Percentiles rank a stretch among this genome's conserved stretches.
Evolutionary conservation across 2,113 vertebrate genomes (phyloP).

Genomic region (Clarias batrachus): DNA sequence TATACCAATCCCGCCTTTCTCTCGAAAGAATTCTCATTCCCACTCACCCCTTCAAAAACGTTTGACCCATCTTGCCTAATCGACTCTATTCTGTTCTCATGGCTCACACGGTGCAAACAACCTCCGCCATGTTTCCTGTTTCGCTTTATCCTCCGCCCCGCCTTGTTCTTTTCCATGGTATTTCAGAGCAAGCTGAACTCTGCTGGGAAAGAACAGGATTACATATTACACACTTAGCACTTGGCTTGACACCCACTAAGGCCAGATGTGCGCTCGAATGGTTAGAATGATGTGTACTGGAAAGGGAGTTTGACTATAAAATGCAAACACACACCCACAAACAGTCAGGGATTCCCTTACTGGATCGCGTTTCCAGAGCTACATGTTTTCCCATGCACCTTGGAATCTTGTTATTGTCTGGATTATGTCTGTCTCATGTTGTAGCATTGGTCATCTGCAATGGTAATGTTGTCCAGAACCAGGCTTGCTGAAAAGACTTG

Average conservation of each 20-base stretch:
- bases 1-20: neutral
- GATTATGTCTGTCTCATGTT: neutral
- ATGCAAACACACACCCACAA: neutral
- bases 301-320: slow-evolving; percentile 11
- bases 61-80: neutral
- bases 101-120: neutral
- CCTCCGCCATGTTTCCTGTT: slow-evolving; percentile 2
- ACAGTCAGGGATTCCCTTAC: slow-evolving; percentile 23
- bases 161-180: neutral
- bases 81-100: neutral
- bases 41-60: too few species aligned
- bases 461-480: neutral
- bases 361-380: neutral
- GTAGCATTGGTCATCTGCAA: slow-evolving; percentile 11
- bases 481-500: neutral
- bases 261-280: slow-evolving; percentile 25
- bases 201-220: neutral
- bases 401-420: neutral
- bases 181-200: neutral
- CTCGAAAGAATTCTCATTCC: too few species aligned
- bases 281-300: slow-evolving; percentile 24
- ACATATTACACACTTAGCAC: slow-evolving; percentile 20
- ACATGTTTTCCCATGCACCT: slow-evolving; percentile 3
- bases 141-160: neutral
- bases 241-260: slow-evolving; percentile 25